Percentiles rank a stretch among this genome's conserved stretches.
These are phyloP conservation scores for Alentia gelatinosa DNA, from an alignment of 2,888 invertebrate species.

Conservation along the genomic window DNA sequence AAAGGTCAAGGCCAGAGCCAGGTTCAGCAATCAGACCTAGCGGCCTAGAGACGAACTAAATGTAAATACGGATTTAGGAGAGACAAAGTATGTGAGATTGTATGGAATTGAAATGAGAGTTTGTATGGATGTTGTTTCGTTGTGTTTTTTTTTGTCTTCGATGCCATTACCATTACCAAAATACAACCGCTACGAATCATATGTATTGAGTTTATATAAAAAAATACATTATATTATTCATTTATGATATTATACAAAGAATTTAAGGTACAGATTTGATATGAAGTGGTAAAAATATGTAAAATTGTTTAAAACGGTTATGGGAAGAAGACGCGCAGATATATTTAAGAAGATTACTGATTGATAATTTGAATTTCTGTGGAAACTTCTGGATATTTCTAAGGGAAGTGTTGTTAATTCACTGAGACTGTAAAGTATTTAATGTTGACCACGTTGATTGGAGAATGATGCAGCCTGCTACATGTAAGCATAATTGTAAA, in stretches of 20 bases:
- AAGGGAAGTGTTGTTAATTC: not conserved
- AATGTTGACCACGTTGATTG: not conserved
- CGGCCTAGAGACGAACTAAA: not conserved
- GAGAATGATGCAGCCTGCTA: not conserved
- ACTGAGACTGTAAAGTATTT: not conserved
- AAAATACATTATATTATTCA: not conserved
- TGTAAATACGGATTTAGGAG: not conserved
- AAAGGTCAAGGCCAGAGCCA: conserved; percentile 77
- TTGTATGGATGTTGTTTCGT: not conserved
- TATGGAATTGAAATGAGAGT: not conserved
- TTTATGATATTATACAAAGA: not conserved
- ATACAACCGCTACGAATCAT: not conserved
- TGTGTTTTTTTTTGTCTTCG: not conserved
- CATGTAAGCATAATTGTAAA: not conserved
- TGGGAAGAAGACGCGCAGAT: not conserved
- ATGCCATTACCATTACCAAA: not conserved
- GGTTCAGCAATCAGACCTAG: conserved; percentile 17
- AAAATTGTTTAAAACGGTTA: not conserved
- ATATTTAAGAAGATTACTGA: not conserved
- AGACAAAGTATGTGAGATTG: not conserved
- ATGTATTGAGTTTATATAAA: no score
- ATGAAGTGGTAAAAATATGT: no score
- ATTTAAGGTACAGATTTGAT: no score
- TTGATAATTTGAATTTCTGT: not conserved
- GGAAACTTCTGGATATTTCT: not conserved